A percentile compares a stretch with the other conserved stretches of the same genome.
Conservation (phyloP, 92 coral and sea anemone genomes). For the Phenganax marumi region DNA sequence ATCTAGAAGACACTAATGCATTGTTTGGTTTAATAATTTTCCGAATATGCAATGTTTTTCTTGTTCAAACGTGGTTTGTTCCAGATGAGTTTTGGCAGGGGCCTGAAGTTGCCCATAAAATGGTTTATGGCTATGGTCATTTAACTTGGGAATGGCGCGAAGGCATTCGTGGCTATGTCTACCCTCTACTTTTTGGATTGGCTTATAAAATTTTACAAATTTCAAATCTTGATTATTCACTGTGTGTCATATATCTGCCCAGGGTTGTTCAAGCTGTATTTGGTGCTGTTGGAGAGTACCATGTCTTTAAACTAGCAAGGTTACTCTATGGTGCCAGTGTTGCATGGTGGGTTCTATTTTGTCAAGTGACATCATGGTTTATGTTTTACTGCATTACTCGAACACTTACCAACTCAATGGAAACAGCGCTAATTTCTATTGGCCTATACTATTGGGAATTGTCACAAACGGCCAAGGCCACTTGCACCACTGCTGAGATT, state of each 20-base stretch:
- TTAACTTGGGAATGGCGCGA: conserved; percentile 96
- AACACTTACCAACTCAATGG: conserved; percentile 81
- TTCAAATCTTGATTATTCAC: conserved; percentile 64
- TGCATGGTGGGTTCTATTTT: conserved; percentile 70
- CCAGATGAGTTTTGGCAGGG: conserved; percentile 99
- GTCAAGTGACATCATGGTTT: conserved; percentile 82
- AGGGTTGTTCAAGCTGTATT: conserved; percentile 68
- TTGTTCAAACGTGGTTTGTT: conserved; percentile 80
- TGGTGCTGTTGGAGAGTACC: conserved; percentile 81
- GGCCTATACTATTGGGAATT: conserved; percentile 85
- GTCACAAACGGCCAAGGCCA: neutral
- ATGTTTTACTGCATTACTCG: conserved; percentile 80
- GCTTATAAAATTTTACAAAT: conserved; percentile 60
- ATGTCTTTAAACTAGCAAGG: conserved; percentile 68
- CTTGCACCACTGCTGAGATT: conserved; percentile 8
- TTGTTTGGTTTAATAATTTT: conserved; percentile 53
- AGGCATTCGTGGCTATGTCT: conserved; percentile 83
- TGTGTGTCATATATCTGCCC: conserved; percentile 61
- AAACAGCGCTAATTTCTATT: conserved; percentile 72
- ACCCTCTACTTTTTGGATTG: conserved; percentile 70
- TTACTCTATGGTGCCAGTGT: conserved; percentile 59
- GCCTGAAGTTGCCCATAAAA: conserved; percentile 88
- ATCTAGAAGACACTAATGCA: neutral
- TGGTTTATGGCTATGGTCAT: conserved; percentile 88
- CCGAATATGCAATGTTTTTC: conserved; percentile 68